These are phyloP conservation scores for Atrichornis clamosus DNA, from an alignment of 2,113 vertebrate genomes.

Conservation along the genomic window DNA sequence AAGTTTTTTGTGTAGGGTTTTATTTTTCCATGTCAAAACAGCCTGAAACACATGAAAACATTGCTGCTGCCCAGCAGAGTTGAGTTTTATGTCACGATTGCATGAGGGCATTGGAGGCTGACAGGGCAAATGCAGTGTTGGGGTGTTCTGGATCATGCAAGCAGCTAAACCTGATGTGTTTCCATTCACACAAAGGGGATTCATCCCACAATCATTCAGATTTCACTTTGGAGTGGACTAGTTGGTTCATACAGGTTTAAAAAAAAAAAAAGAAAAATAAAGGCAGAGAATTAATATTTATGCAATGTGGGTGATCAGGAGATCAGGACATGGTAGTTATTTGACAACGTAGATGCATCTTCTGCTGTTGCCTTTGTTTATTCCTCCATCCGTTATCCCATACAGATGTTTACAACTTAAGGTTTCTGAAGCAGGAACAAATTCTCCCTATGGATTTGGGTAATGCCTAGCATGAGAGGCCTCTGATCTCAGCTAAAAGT, in stretches of 20 bases:
- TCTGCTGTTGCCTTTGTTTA: background rate
- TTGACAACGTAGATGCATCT: background rate
- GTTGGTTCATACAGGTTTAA: background rate
- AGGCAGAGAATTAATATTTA: background rate
- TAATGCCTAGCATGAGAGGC: background rate
- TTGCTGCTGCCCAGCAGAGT: background rate
- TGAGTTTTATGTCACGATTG: background rate
- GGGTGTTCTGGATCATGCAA: background rate
- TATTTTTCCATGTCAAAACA: background rate
- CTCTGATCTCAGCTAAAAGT: constrained; percentile 3
- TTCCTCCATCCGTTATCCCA: background rate
- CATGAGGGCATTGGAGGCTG: background rate
- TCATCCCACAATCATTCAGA: background rate
- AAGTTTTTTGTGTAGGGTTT: too few relatives aligned
- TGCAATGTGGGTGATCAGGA: background rate
- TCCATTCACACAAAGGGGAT: background rate
- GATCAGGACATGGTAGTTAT: background rate
- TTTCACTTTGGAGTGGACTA: background rate
- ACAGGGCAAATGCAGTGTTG: background rate
- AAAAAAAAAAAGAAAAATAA: background rate
- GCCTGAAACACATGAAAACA: background rate
- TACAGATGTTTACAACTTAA: background rate
- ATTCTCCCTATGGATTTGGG: background rate
- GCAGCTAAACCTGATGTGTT: background rate
- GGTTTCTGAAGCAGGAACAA: background rate